phyloP scores from a whole-genome alignment of 1,140 invertebrate genomes.

The Lepidurus couesii region DNA sequence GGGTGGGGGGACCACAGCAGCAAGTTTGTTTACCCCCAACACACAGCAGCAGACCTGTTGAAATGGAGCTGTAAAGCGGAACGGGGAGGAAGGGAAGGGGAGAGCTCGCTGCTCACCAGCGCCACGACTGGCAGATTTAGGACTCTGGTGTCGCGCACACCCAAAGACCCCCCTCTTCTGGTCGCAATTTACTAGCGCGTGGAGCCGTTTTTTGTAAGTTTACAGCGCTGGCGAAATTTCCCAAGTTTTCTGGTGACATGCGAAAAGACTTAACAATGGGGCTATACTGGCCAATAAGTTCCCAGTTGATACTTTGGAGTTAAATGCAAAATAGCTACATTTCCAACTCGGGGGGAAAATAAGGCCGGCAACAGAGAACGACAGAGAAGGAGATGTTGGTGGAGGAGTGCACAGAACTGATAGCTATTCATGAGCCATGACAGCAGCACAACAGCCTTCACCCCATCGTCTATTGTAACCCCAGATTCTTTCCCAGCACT shows the following conservation, averaged over 20 bases:
- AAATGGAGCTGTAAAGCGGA: not conserved
- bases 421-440: conserved; percentile 22
- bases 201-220: not conserved
- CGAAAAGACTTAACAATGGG: conserved; percentile 7
- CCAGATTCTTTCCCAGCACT: not conserved
- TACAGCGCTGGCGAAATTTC: not conserved
- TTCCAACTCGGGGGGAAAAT: not conserved
- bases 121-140: too few species aligned
- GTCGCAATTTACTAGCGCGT: too few species aligned
- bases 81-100: not conserved
- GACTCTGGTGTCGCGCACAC: too few species aligned
- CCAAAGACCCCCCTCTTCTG: too few species aligned
- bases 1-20: not conserved
- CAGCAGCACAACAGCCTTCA: conserved; percentile 17
- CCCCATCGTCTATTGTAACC: not conserved
- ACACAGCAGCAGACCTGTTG: not conserved
- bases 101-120: not conserved
- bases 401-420: not conserved
- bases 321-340: not conserved
- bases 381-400: too few species aligned
- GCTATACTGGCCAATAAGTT: not conserved
- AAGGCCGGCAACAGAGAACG: not conserved
- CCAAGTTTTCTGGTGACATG: not conserved
- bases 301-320: not conserved
- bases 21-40: not conserved